phyloP scores from a whole-genome alignment of 2,797 vertebrate species.

The Sarcoramphus papa region DNA sequence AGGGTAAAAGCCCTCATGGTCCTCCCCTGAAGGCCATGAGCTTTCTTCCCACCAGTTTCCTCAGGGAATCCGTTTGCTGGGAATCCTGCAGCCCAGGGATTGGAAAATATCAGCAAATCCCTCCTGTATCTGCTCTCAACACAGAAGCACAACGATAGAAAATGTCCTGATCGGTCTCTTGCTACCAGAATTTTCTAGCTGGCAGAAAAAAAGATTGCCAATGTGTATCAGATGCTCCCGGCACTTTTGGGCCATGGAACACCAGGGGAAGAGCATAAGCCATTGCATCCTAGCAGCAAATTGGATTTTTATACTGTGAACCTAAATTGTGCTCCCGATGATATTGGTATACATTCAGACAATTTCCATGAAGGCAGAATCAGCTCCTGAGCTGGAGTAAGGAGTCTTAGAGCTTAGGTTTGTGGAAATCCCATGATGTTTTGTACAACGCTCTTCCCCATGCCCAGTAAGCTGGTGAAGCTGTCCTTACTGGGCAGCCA shows the following conservation, averaged over 20 bases:
- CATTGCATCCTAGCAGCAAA: background rate
- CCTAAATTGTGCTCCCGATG: background rate
- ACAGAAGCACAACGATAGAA: background rate
- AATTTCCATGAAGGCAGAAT: background rate
- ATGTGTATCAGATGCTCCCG: background rate
- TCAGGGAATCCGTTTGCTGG: background rate
- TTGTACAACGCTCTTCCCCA: background rate
- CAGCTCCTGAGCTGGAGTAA: background rate
- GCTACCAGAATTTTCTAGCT: background rate
- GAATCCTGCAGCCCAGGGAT: background rate
- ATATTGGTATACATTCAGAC: background rate
- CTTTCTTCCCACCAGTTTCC: background rate
- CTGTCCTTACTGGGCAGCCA: background rate
- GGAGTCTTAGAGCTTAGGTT: background rate
- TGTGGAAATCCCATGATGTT: background rate
- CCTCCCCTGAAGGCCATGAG: background rate
- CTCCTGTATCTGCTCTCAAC: background rate
- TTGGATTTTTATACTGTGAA: background rate
- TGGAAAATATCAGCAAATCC: background rate
- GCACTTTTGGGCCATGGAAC: background rate
- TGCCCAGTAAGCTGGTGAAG: background rate
- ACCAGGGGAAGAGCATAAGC: background rate
- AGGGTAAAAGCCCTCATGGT: background rate
- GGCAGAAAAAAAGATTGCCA: background rate
- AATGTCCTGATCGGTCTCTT: background rate